Conservation (phyloP, 1,140 invertebrate species). For the Centruroides vittatus region DNA sequence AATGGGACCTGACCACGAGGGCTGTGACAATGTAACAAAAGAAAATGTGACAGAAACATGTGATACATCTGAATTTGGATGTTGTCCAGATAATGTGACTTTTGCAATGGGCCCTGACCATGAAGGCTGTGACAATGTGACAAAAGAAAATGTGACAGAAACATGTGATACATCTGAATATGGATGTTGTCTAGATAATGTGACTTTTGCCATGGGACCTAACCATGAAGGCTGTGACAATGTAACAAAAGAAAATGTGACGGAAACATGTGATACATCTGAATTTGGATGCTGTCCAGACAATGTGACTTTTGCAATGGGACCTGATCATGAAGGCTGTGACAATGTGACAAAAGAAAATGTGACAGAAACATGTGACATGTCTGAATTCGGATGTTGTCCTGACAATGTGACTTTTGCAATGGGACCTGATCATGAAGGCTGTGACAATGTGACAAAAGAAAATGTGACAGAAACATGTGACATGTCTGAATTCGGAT, state of each 20-base stretch:
- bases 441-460: constrained; percentile 53
- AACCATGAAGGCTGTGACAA: constrained; percentile 62
- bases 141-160: constrained; percentile 20
- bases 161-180: constrained; percentile 51
- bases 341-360: constrained; percentile 38
- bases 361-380: constrained; percentile 34
- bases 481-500: constrained; percentile 53
- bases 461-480: constrained; percentile 45
- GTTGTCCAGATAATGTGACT: constrained; percentile 78
- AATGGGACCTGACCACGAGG: constrained; percentile 32
- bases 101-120: constrained; percentile 45
- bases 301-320: constrained; percentile 45
- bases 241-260: constrained; percentile 30
- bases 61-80: constrained; percentile 43
- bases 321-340: constrained; percentile 67
- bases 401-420: constrained; percentile 68
- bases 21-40: constrained; percentile 35
- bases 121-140: constrained; percentile 54
- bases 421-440: constrained; percentile 51
- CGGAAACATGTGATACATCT: constrained; percentile 60
- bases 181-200: constrained; percentile 39
- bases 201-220: constrained; percentile 50
- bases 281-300: constrained; percentile 42
- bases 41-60: constrained; percentile 23
- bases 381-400: constrained; percentile 43